Percentiles rank a stretch among this genome's conserved stretches.
phyloP scores from a whole-genome alignment of 2,888 invertebrate genomes.

The Agelastica alni region DNA sequence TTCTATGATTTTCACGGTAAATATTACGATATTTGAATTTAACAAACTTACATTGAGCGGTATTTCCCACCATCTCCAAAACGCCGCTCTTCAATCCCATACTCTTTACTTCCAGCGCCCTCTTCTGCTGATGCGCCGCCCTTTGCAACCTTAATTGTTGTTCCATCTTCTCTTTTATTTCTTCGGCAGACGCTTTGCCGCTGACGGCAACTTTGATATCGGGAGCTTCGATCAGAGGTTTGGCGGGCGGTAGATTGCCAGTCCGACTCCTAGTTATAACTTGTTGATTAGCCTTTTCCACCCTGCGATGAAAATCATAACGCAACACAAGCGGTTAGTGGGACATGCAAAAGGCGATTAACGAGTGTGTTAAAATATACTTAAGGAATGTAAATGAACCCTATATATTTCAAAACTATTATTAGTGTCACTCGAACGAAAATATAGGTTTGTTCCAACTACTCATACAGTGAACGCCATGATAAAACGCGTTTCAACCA shows the following conservation, averaged over 20 bases:
- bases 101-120: slow-evolving; percentile 67
- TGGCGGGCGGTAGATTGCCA: slow-evolving; percentile 66
- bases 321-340: slow-evolving; percentile 29
- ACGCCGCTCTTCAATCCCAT: slow-evolving; percentile 51
- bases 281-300: slow-evolving; percentile 73
- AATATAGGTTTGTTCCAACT: too few relatives aligned
- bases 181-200: slow-evolving; percentile 69
- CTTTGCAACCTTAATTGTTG: slow-evolving; percentile 86
- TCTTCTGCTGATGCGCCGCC: slow-evolving; percentile 87
- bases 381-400: too few relatives aligned
- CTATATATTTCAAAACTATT: too few relatives aligned
- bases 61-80: slow-evolving; percentile 60
- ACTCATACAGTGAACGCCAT: too few relatives aligned
- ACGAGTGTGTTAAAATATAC: too few relatives aligned
- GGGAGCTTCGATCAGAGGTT: slow-evolving; percentile 52
- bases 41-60: slow-evolving; percentile 63
- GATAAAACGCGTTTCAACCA: too few relatives aligned
- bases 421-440: too few relatives aligned
- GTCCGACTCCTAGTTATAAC: slow-evolving; percentile 83
- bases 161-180: slow-evolving; percentile 89
- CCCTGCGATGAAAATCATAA: slow-evolving; percentile 57
- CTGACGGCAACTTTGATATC: slow-evolving; percentile 55
- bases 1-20: too few relatives aligned
- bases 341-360: slow-evolving; percentile 17
- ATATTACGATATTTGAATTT: too few relatives aligned